Evolutionary conservation across 2,113 vertebrate species (phyloP).

Genomic region (Danio rerio): DNA sequence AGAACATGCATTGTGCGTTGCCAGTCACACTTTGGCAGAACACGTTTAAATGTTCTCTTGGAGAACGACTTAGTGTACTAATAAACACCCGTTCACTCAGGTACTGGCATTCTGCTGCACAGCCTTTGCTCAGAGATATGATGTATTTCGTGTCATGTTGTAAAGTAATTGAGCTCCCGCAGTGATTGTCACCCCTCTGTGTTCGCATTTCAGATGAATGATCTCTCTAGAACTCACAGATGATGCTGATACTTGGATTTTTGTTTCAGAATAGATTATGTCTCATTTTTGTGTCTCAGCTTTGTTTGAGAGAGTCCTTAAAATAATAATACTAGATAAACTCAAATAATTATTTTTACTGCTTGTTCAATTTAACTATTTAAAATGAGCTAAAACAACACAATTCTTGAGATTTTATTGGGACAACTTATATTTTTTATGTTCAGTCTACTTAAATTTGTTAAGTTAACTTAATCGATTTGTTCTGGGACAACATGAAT

Average conservation of each 20-base stretch:
- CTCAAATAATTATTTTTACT: no score
- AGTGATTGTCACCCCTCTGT: not conserved
- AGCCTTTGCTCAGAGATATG: conserved; percentile 4
- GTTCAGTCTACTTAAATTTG: no score
- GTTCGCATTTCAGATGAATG: not conserved
- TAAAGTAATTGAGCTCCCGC: not conserved
- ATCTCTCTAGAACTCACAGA: conserved; percentile 14
- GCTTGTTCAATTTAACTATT: no score
- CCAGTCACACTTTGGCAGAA: conserved; percentile 16
- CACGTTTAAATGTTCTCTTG: not conserved
- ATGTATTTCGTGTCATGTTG: conserved; percentile 9
- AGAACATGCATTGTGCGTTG: conserved; percentile 55
- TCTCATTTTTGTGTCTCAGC: not conserved
- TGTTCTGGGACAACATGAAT: no score
- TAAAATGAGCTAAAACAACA: no score
- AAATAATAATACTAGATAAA: not conserved
- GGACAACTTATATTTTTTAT: no score
- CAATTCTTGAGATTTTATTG: no score
- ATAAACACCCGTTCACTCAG: not conserved
- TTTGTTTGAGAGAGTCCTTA: not conserved
- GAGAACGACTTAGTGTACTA: conserved; percentile 25
- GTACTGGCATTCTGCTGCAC: not conserved
- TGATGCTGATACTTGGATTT: not conserved
- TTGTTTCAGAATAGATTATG: not conserved
- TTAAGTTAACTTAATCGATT: no score